A percentile compares a stretch with the other conserved stretches of the same genome.
Evolutionary conservation across 2,113 vertebrate species (phyloP).

Genomic region (Martes martes): DNA sequence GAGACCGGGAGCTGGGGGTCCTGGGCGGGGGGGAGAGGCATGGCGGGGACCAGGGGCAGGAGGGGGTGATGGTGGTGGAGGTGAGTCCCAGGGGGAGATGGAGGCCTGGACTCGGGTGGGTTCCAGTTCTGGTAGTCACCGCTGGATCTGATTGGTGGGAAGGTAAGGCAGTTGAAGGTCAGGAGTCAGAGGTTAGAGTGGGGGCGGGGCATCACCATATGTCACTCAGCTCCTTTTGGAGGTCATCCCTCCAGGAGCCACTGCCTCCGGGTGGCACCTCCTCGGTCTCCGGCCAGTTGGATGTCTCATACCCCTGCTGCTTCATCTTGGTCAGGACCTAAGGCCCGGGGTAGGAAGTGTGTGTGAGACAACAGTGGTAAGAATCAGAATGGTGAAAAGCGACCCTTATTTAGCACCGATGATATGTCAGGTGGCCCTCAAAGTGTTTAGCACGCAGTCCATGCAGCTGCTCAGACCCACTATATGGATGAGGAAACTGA

Average conservation of each 20-base stretch:
- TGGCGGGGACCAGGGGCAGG: not conserved
- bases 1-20: not conserved
- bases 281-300: not conserved
- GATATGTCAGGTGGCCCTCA: not conserved
- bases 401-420: not conserved
- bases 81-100: not conserved
- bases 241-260: constrained; percentile 30
- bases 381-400: not conserved
- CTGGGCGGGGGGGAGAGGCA: not conserved
- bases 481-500: not conserved
- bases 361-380: not conserved
- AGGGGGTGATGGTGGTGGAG: too few relatives aligned
- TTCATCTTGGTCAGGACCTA: constrained; percentile 76
- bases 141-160: not conserved
- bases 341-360: not conserved
- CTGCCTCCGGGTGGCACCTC: not conserved
- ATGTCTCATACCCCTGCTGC: constrained; percentile 34
- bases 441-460: not conserved
- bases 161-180: not conserved
- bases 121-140: not conserved
- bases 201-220: constrained; percentile 67
- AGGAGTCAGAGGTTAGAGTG: not conserved
- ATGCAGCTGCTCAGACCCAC: not conserved
- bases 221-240: constrained; percentile 73
- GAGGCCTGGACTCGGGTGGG: not conserved